Percentiles rank a stretch among this genome's conserved stretches.
Conservation (phyloP, 2,888 invertebrate genomes). For the Clostera curtula region DNA sequence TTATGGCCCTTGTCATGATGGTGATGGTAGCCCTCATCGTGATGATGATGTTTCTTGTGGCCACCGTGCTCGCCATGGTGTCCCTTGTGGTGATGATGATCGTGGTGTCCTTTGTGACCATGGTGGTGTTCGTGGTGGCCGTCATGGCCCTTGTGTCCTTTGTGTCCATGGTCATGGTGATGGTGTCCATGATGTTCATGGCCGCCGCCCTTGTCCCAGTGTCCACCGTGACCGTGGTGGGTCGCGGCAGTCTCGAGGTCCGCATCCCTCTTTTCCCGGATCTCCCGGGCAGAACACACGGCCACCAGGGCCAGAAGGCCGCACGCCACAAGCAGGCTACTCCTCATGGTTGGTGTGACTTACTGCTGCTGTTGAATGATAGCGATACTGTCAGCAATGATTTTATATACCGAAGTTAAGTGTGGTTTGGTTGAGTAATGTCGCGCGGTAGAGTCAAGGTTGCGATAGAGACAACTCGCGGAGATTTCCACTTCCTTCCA, state of each 20-base stretch:
- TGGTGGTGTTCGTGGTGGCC: constrained; percentile 77
- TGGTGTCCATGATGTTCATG: constrained; percentile 77
- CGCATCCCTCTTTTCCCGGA: constrained; percentile 53
- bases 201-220: constrained; percentile 49
- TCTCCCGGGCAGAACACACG: constrained; percentile 59
- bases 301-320: constrained; percentile 64
- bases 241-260: constrained; percentile 70
- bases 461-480: constrained; percentile 25
- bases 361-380: constrained; percentile 46
- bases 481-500: constrained; percentile 47
- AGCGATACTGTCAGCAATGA: constrained; percentile 39
- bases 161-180: constrained; percentile 75
- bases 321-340: constrained; percentile 36
- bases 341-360: constrained; percentile 41
- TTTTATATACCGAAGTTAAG: constrained; percentile 54
- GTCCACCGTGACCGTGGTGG: constrained; percentile 27
- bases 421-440: constrained; percentile 46
- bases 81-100: constrained; percentile 76
- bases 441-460: constrained; percentile 51
- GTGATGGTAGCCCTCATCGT: constrained; percentile 77
- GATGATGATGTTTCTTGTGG: constrained; percentile 76
- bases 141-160: constrained; percentile 80
- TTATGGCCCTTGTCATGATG: constrained; percentile 77
- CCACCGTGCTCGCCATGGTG: constrained; percentile 76
- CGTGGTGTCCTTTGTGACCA: constrained; percentile 79